Conservation (phyloP, 2,888 invertebrate species). For the Pterostichus madidus region DNA sequence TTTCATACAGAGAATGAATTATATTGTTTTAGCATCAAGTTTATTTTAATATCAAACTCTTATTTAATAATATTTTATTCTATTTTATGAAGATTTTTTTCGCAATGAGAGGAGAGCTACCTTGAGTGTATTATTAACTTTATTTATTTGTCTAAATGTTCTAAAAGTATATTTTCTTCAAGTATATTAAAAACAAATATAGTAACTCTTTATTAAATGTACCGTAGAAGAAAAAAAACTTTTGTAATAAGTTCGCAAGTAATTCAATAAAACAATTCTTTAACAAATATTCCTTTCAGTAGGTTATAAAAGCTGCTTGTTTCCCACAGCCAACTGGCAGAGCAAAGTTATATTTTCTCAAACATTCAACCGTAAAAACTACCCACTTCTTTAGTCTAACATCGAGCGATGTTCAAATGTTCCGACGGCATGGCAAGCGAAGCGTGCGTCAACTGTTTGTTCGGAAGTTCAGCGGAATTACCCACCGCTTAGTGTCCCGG, state of each 20-base stretch:
- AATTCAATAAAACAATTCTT: constrained; percentile 8
- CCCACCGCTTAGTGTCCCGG: constrained; percentile 20
- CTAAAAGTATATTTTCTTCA: too few species aligned
- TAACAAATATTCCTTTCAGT: not conserved
- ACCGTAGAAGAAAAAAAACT: not conserved
- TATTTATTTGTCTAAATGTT: too few species aligned
- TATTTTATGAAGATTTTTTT: too few species aligned
- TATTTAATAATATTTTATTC: too few species aligned
- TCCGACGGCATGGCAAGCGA: not conserved
- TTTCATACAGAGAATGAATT: too few species aligned
- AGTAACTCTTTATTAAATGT: not conserved
- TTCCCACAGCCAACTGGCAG: too few species aligned
- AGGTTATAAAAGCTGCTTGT: not conserved
- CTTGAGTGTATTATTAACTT: too few species aligned
- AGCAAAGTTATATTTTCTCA: constrained; percentile 5
- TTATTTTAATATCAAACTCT: too few species aligned
- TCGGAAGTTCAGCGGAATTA: constrained; percentile 37
- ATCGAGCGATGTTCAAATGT: constrained; percentile 25
- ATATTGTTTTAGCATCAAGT: too few species aligned
- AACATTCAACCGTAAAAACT: constrained; percentile 6
- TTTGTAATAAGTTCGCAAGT: not conserved
- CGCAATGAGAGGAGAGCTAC: too few species aligned
- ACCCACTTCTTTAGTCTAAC: not conserved
- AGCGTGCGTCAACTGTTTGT: constrained; percentile 34
- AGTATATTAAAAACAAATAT: too few species aligned